phyloP scores from a whole-genome alignment of 2,113 vertebrate species.

The Pholis gunnellus region DNA sequence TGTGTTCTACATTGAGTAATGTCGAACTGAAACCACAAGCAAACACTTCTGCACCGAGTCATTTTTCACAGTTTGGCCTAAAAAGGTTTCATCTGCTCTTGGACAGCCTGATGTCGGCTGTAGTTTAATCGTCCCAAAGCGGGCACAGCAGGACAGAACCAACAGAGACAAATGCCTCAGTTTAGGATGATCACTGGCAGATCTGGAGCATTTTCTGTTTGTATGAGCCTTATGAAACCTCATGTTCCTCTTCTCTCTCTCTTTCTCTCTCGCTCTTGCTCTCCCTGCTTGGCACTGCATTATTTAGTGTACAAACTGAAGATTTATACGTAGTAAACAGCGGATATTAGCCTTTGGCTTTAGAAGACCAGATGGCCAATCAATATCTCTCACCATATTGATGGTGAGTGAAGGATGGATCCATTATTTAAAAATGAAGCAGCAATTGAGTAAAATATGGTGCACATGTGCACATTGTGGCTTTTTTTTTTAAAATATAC shows the following conservation, averaged over 20 bases:
- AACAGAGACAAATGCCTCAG: conserved; percentile 82
- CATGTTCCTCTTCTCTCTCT: conserved; percentile 9
- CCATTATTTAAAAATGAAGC: conserved; percentile 57
- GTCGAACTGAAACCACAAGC: conserved; percentile 62
- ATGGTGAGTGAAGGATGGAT: conserved; percentile 39
- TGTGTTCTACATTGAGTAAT: conserved; percentile 67
- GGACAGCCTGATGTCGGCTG: conserved; percentile 73
- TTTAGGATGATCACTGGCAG: conserved; percentile 77
- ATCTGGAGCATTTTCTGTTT: conserved; percentile 68
- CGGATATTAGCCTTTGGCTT: conserved; percentile 64
- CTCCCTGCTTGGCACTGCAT: conserved; percentile 44
- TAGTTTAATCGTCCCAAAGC: conserved; percentile 76
- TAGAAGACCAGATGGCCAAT: conserved; percentile 48
- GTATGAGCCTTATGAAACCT: conserved; percentile 29
- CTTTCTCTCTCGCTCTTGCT: conserved; percentile 21
- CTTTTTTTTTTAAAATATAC: neutral
- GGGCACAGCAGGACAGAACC: conserved; percentile 62
- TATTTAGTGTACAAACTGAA: conserved; percentile 52
- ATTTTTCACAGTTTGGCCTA: conserved; percentile 73
- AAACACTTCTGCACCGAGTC: conserved; percentile 60
- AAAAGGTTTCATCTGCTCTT: conserved; percentile 72
- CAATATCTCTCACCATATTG: conserved; percentile 55
- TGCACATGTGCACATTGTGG: neutral
- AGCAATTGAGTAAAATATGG: conserved; percentile 20
- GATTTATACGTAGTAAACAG: conserved; percentile 63